phyloP scores from a whole-genome alignment of 1,140 invertebrate species.

The Heliothis virescens region DNA sequence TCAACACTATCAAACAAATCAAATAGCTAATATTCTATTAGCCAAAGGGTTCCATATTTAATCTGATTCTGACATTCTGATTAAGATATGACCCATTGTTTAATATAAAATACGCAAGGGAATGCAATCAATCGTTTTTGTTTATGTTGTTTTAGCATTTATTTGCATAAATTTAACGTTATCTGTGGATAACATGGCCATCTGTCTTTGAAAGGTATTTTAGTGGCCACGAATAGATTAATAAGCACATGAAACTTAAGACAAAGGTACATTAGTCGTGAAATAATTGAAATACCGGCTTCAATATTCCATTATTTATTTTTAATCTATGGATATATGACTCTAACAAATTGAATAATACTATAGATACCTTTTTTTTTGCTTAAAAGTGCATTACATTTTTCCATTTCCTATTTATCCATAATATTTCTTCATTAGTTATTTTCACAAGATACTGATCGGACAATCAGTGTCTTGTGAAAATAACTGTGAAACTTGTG shows the following conservation, averaged over 20 bases:
- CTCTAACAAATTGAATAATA: no score
- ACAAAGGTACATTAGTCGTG: not conserved
- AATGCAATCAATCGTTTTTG: constrained; percentile 45
- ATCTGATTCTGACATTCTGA: constrained; percentile 41
- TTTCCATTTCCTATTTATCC: no score
- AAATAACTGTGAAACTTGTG: no score
- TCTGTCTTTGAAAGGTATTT: constrained; percentile 28
- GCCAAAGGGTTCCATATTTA: constrained; percentile 33
- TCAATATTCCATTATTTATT: not conserved
- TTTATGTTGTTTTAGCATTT: constrained; percentile 35
- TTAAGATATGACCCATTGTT: constrained; percentile 47
- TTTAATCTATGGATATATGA: no score
- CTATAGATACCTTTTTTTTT: no score
- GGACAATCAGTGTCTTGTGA: no score
- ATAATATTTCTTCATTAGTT: no score
- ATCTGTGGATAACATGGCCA: constrained; percentile 35
- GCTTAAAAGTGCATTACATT: no score
- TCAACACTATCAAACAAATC: constrained; percentile 26
- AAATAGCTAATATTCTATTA: constrained; percentile 34
- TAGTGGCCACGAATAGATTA: constrained; percentile 6
- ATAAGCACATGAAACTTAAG: not conserved
- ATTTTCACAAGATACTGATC: no score
- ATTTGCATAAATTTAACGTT: constrained; percentile 50
- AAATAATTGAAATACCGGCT: not conserved
- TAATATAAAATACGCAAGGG: constrained; percentile 37